Evolutionary conservation across 2,888 invertebrate species (phyloP).

Genomic region (Eupithecia insigniata): DNA sequence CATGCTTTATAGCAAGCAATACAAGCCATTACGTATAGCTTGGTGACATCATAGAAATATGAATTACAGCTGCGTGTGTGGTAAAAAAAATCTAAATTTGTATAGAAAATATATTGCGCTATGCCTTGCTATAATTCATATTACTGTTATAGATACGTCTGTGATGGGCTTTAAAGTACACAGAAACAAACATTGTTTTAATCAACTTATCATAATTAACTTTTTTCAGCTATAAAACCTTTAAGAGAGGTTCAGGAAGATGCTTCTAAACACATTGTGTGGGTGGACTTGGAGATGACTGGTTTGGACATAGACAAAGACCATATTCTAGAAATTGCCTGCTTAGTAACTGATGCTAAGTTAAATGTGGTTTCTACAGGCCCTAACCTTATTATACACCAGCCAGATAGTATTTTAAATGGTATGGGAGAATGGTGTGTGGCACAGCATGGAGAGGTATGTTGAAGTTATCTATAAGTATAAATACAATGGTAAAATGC

Average conservation of each 20-base stretch:
- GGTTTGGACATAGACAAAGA: constrained; percentile 91
- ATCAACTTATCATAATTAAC: background rate
- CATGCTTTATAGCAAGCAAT: no score
- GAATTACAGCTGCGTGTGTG: no score
- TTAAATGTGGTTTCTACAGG: constrained; percentile 90
- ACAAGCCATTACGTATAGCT: no score
- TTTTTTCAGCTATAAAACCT: constrained; percentile 23
- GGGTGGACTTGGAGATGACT: constrained; percentile 95
- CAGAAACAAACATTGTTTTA: background rate
- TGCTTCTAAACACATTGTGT: constrained; percentile 83
- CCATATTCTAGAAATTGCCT: constrained; percentile 94
- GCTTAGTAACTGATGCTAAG: constrained; percentile 92
- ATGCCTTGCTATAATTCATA: no score
- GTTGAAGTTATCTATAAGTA: background rate
- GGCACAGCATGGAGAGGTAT: constrained; percentile 90
- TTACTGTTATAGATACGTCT: no score
- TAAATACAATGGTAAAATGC: no score
- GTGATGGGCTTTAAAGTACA: no score
- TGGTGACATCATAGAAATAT: no score
- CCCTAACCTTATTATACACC: constrained; percentile 91
- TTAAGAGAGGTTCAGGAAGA: constrained; percentile 37
- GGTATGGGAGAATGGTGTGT: constrained; percentile 94
- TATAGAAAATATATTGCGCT: no score
- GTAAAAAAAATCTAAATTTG: no score
- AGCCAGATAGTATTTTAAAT: constrained; percentile 87